phyloP scores from a whole-genome alignment of 2,113 vertebrate genomes.

The Myodes glareolus region DNA sequence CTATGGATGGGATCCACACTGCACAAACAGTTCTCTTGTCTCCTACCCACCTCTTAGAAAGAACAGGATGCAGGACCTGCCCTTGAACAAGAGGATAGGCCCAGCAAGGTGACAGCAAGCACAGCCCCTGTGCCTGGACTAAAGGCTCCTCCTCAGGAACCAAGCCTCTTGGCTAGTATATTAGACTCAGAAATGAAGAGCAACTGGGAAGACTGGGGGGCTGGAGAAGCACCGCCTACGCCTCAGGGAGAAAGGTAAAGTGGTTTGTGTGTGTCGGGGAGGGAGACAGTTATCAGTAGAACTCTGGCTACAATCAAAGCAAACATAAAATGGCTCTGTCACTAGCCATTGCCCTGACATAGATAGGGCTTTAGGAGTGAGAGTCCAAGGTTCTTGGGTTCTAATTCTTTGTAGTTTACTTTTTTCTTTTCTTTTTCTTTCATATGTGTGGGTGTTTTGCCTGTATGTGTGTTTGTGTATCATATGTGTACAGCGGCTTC shows the following conservation, averaged over 20 bases:
- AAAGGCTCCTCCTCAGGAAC: constrained; percentile 20
- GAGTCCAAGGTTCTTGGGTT: constrained; percentile 20
- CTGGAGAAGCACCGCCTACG: constrained; percentile 59
- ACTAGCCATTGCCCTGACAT: neutral
- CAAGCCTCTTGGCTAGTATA: constrained; percentile 54
- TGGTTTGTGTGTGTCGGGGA: neutral
- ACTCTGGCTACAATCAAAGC: neutral
- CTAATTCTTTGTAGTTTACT: constrained; percentile 2
- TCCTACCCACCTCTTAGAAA: constrained; percentile 65
- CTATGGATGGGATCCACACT: neutral
- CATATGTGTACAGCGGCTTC: neutral
- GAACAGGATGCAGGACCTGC: constrained; percentile 61
- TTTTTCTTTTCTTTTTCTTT: neutral
- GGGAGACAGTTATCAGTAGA: neutral
- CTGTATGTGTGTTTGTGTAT: neutral
- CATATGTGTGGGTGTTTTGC: neutral
- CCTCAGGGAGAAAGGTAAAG: constrained; percentile 75
- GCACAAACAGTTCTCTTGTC: constrained; percentile 1
- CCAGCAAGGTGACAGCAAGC: constrained; percentile 42
- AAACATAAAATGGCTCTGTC: neutral
- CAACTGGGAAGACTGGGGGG: constrained; percentile 68
- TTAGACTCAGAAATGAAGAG: constrained; percentile 72
- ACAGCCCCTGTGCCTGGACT: neutral
- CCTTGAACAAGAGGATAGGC: constrained; percentile 59
- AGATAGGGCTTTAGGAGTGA: neutral